Percentiles rank a stretch among this genome's conserved stretches.
phyloP scores from a whole-genome alignment of 2,888 invertebrate genomes.

The Drosophila mimica region DNA sequence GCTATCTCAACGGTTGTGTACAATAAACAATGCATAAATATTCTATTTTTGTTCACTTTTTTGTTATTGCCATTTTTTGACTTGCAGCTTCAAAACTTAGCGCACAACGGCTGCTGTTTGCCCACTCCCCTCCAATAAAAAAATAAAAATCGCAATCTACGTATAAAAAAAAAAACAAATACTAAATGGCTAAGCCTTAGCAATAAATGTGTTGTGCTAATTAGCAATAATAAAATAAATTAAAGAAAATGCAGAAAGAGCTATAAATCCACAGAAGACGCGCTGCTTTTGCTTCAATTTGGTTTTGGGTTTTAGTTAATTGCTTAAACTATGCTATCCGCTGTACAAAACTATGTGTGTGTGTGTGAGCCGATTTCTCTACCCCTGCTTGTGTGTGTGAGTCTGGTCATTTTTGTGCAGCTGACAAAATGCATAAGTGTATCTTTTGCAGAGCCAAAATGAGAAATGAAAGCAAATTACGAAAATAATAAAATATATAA shows the following conservation, averaged over 20 bases:
- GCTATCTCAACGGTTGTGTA: constrained; percentile 48
- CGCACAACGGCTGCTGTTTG: constrained; percentile 70
- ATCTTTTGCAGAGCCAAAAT: constrained; percentile 58
- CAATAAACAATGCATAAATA: constrained; percentile 41
- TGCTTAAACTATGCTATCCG: constrained; percentile 51
- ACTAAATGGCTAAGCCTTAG: constrained; percentile 50
- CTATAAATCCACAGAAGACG: constrained; percentile 53
- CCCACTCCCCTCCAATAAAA: constrained; percentile 35
- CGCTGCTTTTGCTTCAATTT: constrained; percentile 73
- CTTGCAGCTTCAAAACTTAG: constrained; percentile 71
- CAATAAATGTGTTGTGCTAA: constrained; percentile 73
- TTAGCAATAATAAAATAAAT: constrained; percentile 53
- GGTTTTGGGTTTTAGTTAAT: constrained; percentile 60
- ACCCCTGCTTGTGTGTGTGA: constrained; percentile 14
- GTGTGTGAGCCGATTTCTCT: constrained; percentile 27
- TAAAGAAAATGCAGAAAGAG: constrained; percentile 33
- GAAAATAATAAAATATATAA: constrained; percentile 43
- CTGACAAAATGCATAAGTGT: constrained; percentile 45
- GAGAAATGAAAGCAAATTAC: constrained; percentile 45
- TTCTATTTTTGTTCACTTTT: constrained; percentile 36
- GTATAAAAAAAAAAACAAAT: neutral
- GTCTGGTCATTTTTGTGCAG: constrained; percentile 44
- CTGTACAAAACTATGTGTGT: neutral
- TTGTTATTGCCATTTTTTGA: constrained; percentile 62
- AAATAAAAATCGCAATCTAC: constrained; percentile 23